Conservation (phyloP, 37 sponge, comb jelly and placozoan genomes). For the Aplysina aerophoba region DNA sequence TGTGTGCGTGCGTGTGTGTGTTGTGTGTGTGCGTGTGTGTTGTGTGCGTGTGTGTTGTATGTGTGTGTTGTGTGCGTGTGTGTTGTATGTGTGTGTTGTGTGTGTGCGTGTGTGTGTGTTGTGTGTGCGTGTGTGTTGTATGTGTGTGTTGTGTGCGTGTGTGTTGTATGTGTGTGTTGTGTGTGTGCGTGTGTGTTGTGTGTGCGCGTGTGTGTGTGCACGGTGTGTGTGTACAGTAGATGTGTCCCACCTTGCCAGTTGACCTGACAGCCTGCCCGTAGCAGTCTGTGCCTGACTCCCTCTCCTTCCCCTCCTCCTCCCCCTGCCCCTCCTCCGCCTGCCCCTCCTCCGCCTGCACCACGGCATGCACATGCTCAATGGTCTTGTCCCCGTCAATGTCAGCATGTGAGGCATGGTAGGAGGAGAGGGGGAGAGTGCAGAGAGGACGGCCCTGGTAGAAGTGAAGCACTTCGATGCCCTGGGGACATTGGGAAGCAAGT, state of each 20-base stretch:
- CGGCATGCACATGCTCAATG: slow-evolving; percentile 78
- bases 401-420: slow-evolving; percentile 69
- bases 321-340: neutral
- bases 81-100: too few species aligned
- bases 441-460: slow-evolving; percentile 80
- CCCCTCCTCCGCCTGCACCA: slow-evolving; percentile 65
- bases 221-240: too few species aligned
- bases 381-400: slow-evolving; percentile 82
- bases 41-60: too few species aligned
- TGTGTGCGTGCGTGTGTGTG: too few species aligned
- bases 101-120: too few species aligned
- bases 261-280: slow-evolving; percentile 60
- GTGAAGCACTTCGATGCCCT: slow-evolving; percentile 79
- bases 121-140: too few species aligned
- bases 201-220: neutral
- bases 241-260: slow-evolving; percentile 3
- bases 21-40: too few species aligned
- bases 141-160: too few species aligned
- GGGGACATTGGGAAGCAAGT: neutral
- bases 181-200: too few species aligned
- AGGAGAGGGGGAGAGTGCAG: slow-evolving; percentile 71
- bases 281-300: slow-evolving; percentile 42
- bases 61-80: too few species aligned
- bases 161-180: too few species aligned
- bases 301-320: slow-evolving; percentile 13